These are phyloP conservation scores for Actinopyga echinites DNA, from an alignment of 53 echinoderm and acorn worm genomes.

Conservation along the genomic window DNA sequence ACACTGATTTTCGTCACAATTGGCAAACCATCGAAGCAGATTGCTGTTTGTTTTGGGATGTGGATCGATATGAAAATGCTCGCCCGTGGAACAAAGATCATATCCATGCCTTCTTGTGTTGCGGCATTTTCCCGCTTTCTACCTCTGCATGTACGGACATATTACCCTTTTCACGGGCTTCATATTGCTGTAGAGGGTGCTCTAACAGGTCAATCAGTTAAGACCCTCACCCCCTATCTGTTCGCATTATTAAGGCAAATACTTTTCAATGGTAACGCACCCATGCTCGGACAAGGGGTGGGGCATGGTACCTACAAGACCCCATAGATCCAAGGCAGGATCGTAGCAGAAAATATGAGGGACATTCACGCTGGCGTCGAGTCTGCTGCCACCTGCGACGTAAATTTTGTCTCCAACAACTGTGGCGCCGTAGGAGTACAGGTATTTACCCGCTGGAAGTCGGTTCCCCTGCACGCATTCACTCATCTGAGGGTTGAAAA, in stretches of 20 bases:
- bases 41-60: too few species aligned
- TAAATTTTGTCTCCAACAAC: constrained; percentile 88
- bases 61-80: too few species aligned
- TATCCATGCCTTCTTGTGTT: too few species aligned
- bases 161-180: too few species aligned
- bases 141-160: too few species aligned
- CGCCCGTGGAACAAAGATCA: too few species aligned
- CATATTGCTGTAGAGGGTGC: too few species aligned
- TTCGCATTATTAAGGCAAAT: constrained; percentile 56
- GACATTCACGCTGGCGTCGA: constrained; percentile 93
- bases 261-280: constrained; percentile 97
- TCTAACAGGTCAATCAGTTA: not conserved
- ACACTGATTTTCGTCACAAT: too few species aligned
- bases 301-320: constrained; percentile 72
- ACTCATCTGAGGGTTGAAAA: constrained; percentile 81
- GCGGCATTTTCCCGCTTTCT: too few species aligned
- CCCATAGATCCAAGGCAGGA: constrained; percentile 89
- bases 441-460: constrained; percentile 89
- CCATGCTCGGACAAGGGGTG: constrained; percentile 93
- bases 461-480: constrained; percentile 27
- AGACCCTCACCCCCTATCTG: not conserved
- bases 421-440: constrained; percentile 91
- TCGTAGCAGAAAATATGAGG: constrained; percentile 84
- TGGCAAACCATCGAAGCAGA: too few species aligned
- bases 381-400: constrained; percentile 91